phyloP scores from a whole-genome alignment of 2,797 vertebrate genomes.

The Melanotaenia trifasciata region DNA sequence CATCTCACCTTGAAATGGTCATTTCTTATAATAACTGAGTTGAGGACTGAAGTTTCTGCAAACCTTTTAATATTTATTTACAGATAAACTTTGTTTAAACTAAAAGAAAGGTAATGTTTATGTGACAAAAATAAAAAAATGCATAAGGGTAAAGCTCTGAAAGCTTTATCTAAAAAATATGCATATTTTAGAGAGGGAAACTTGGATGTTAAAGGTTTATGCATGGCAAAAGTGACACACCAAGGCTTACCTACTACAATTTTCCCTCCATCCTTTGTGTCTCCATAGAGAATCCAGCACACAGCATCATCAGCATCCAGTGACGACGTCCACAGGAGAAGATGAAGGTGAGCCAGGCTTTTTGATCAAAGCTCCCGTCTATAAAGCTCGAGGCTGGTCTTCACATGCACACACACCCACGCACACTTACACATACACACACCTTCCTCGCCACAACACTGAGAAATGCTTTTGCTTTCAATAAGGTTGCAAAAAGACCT shows the following conservation, averaged over 20 bases:
- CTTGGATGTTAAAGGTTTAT: background rate
- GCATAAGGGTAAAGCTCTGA: background rate
- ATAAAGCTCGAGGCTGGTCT: slow-evolving; percentile 66
- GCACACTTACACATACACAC: slow-evolving; percentile 24
- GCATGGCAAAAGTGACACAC: slow-evolving; percentile 6
- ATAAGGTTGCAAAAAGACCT: slow-evolving; percentile 51
- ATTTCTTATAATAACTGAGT: background rate
- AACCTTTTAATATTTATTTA: background rate
- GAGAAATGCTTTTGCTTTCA: slow-evolving; percentile 71
- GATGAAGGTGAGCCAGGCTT: slow-evolving; percentile 76
- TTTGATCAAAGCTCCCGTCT: slow-evolving; percentile 78
- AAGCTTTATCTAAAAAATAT: background rate
- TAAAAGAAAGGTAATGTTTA: background rate
- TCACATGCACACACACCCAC: slow-evolving; percentile 33
- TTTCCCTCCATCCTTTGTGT: slow-evolving; percentile 16
- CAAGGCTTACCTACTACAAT: slow-evolving; percentile 39
- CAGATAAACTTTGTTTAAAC: background rate
- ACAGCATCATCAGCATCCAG: slow-evolving; percentile 75
- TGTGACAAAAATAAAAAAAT: background rate
- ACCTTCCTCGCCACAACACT: slow-evolving; percentile 28
- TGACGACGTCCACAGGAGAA: slow-evolving; percentile 55
- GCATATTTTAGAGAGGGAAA: background rate
- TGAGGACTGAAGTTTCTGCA: background rate
- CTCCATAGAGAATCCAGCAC: slow-evolving; percentile 57
- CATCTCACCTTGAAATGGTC: background rate